Evolutionary conservation across 2,888 invertebrate species (phyloP).

Genomic region (Ormyrus thymus): DNA sequence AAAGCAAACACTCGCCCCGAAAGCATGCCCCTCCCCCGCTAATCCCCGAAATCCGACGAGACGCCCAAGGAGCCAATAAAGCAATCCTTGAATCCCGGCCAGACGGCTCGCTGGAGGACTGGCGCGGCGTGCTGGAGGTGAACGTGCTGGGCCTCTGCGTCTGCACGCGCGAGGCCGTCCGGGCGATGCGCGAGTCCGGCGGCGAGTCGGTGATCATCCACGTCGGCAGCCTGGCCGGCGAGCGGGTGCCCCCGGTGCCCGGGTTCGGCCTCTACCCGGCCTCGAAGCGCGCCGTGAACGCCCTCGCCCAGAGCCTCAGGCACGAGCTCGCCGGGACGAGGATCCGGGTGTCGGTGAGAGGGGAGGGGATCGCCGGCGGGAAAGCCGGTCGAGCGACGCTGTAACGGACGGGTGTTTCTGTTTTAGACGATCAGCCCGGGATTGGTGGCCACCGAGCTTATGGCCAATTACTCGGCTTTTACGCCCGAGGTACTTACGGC

Average conservation of each 20-base stretch:
- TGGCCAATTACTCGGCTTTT: constrained; percentile 69
- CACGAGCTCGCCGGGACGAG: constrained; percentile 75
- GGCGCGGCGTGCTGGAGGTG: constrained; percentile 64
- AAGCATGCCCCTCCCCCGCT: too few species aligned
- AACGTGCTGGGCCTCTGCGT: constrained; percentile 66
- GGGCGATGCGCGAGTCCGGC: constrained; percentile 75
- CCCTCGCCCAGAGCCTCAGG: constrained; percentile 77
- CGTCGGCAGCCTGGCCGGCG: constrained; percentile 77
- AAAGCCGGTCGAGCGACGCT: too few species aligned
- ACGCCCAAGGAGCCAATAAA: too few species aligned
- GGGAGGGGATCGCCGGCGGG: too few species aligned
- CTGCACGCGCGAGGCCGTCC: constrained; percentile 64
- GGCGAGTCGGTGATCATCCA: constrained; percentile 78
- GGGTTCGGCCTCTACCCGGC: constrained; percentile 77
- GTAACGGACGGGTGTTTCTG: too few species aligned
- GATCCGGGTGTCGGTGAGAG: constrained; percentile 61
- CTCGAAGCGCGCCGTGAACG: constrained; percentile 78
- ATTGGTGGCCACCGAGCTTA: constrained; percentile 77
- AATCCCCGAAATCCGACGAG: too few species aligned
- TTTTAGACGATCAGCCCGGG: constrained; percentile 81
- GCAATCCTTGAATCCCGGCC: not conserved
- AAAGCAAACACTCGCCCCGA: too few species aligned
- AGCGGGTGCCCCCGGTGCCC: constrained; percentile 76
- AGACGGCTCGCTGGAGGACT: constrained; percentile 70
- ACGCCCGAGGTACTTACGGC: constrained; percentile 67